Percentiles rank a stretch among this genome's conserved stretches.
These are phyloP conservation scores for Cyprinodon diabolis DNA, from an alignment of 2,797 vertebrate genomes.

Conservation along the genomic window DNA sequence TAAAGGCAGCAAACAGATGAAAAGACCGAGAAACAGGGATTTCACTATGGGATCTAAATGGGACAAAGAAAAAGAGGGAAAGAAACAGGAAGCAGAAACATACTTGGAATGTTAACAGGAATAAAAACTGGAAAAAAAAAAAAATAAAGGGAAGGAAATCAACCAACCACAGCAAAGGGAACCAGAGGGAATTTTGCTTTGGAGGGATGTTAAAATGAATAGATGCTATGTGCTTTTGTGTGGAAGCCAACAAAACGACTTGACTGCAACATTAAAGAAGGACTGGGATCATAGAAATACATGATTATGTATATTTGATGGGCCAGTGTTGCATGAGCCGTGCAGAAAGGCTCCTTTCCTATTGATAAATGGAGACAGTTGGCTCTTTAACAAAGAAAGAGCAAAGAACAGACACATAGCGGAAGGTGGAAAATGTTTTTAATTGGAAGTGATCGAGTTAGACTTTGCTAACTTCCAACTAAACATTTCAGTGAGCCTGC, in stretches of 20 bases:
- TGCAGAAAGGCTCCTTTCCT: conserved; percentile 21
- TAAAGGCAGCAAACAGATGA: conserved; percentile 21
- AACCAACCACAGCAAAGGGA: conserved; percentile 38
- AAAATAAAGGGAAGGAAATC: conserved; percentile 30
- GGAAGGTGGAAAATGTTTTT: conserved; percentile 12
- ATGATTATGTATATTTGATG: conserved; percentile 70
- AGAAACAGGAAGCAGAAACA: conserved; percentile 23
- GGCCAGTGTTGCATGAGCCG: conserved; percentile 12
- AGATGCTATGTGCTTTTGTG: conserved; percentile 32
- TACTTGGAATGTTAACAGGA: conserved; percentile 10
- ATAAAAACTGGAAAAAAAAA: conserved; percentile 26
- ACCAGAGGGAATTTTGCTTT: conserved; percentile 26
- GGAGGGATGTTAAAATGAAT: conserved; percentile 40
- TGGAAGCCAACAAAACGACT: conserved; percentile 45
- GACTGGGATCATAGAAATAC: conserved; percentile 65
- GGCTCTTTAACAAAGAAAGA: conserved; percentile 51
- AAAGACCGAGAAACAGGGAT: conserved; percentile 12
- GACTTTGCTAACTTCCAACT: conserved; percentile 38
- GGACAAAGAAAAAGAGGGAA: neutral
- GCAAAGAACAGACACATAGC: conserved; percentile 47
- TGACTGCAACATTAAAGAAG: conserved; percentile 53
- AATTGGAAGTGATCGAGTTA: conserved; percentile 20
- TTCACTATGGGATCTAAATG: conserved; percentile 26
- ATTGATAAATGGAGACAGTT: conserved; percentile 61
- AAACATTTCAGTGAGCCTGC: neutral